Evolutionary conservation across 2,888 invertebrate species (phyloP).

Genomic region (Serripes groenlandicus): DNA sequence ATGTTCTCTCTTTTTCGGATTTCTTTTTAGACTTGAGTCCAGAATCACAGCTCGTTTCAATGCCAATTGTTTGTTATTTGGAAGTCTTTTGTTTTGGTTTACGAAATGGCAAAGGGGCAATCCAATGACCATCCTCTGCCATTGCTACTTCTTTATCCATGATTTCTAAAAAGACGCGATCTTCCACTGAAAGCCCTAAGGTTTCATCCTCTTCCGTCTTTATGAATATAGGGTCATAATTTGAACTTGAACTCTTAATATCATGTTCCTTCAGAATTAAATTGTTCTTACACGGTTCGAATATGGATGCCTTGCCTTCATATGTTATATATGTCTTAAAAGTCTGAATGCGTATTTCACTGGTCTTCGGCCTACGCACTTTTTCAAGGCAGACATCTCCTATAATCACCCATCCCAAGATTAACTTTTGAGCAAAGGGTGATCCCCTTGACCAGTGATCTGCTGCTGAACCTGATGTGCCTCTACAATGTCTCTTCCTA

Average conservation of each 20-base stretch:
- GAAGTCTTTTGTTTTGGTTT: constrained; percentile 26
- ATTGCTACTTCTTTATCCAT: background rate
- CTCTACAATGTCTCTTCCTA: constrained; percentile 41
- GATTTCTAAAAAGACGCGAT: background rate
- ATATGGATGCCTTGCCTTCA: constrained; percentile 37
- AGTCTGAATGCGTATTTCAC: constrained; percentile 17
- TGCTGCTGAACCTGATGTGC: constrained; percentile 43
- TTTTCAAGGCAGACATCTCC: constrained; percentile 63
- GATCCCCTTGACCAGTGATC: constrained; percentile 17
- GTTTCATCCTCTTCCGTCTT: background rate
- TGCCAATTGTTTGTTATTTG: constrained; percentile 50
- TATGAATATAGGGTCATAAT: background rate
- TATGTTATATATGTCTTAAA: constrained; percentile 36
- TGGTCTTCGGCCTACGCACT: constrained; percentile 19
- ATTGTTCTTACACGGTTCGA: constrained; percentile 29
- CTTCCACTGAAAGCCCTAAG: background rate
- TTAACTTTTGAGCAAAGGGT: constrained; percentile 40
- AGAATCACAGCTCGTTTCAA: constrained; percentile 39
- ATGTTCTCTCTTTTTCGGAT: constrained; percentile 50
- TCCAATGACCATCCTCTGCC: constrained; percentile 47
- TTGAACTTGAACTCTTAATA: background rate
- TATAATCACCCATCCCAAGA: constrained; percentile 50
- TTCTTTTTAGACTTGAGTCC: constrained; percentile 39
- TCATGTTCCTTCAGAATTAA: background rate
- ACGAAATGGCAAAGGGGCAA: constrained; percentile 57